These are phyloP conservation scores for Euphonia xanthogaster DNA, from an alignment of 2,797 vertebrate genomes.

Conservation along the genomic window DNA sequence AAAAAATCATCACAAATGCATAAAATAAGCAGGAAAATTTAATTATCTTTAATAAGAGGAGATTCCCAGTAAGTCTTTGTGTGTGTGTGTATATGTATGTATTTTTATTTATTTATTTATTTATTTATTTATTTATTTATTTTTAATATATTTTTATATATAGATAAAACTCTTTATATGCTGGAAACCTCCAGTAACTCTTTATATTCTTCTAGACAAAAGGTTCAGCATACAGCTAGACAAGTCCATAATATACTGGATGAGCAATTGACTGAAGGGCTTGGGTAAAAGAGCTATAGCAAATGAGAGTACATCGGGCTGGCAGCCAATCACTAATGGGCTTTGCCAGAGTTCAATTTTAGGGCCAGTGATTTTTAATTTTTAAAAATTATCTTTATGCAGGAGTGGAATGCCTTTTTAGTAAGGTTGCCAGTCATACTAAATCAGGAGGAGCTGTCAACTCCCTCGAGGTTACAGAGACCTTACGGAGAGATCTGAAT, in stretches of 20 bases:
- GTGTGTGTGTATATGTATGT: rapidly evolving
- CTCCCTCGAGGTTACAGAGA: not conserved
- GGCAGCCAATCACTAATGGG: not conserved
- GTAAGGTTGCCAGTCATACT: not conserved
- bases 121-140: no score
- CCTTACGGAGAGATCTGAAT: not conserved
- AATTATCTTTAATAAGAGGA: not conserved
- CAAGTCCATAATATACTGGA: not conserved
- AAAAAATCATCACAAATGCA: not conserved
- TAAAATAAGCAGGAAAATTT: not conserved
- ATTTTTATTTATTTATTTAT: no score
- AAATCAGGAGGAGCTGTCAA: not conserved
- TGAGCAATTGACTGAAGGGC: not conserved
- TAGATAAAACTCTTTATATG: no score
- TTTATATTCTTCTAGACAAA: not conserved
- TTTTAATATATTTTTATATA: no score
- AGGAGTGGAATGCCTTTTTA: not conserved
- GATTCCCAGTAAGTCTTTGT: not conserved
- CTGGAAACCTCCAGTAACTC: not conserved
- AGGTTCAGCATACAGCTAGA: not conserved
- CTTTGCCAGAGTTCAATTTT: not conserved
- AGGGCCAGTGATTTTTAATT: not conserved
- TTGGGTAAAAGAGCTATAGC: not conserved
- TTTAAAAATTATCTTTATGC: not conserved
- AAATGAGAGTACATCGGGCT: not conserved